Conservation (phyloP, 2,113 vertebrate genomes). For the Vulpes lagopus region DNA sequence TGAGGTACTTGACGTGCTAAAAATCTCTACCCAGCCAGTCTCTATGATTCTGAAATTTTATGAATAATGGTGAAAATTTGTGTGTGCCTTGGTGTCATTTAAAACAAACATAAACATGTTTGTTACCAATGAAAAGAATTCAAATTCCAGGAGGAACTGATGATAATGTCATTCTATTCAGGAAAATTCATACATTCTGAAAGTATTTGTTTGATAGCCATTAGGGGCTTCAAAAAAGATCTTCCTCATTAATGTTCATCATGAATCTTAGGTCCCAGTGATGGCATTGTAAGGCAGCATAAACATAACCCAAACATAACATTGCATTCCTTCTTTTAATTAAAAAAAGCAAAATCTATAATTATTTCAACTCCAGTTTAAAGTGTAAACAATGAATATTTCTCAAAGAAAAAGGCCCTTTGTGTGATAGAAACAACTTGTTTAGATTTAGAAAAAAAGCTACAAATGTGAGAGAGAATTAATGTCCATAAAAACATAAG, state of each 20-base stretch:
- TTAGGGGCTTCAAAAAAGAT: background rate
- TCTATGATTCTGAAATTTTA: background rate
- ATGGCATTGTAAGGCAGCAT: background rate
- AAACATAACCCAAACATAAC: background rate
- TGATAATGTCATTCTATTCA: background rate
- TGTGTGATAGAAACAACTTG: background rate
- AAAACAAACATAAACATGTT: background rate
- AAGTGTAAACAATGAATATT: background rate
- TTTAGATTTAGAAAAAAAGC: background rate
- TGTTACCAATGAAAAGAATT: background rate
- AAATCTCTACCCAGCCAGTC: background rate
- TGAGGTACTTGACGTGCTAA: background rate
- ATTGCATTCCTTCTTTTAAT: background rate
- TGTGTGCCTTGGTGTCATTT: background rate
- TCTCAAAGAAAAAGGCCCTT: background rate
- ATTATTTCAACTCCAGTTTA: slow-evolving; percentile 4
- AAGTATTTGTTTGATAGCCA: background rate
- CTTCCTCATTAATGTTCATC: background rate
- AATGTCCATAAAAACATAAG: background rate
- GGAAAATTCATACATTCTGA: background rate
- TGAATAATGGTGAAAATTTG: background rate
- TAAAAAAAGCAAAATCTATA: background rate
- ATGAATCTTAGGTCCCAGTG: background rate
- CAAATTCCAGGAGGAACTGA: background rate
- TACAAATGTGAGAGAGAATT: background rate